Percentiles rank a stretch among this genome's conserved stretches.
Conservation (phyloP, 1,140 invertebrate genomes). For the Lucilia sericata region DNA sequence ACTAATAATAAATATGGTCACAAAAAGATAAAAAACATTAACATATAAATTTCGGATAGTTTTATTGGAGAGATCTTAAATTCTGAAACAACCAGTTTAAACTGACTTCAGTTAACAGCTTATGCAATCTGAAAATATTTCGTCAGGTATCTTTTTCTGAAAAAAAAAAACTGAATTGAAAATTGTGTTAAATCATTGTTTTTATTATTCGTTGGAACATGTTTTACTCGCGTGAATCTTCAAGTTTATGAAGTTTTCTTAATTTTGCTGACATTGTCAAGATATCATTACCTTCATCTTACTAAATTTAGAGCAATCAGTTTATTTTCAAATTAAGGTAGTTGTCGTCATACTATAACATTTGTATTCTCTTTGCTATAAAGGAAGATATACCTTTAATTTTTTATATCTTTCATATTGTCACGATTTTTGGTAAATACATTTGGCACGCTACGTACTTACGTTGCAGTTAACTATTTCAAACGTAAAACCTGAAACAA, state of each 20-base stretch:
- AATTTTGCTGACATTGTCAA: conserved; percentile 14
- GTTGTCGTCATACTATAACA: background rate
- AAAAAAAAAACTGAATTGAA: background rate
- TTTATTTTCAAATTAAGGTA: background rate
- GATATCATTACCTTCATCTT: background rate
- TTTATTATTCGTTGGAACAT: background rate
- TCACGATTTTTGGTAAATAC: background rate
- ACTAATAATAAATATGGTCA: background rate
- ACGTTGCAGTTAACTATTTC: background rate
- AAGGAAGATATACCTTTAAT: background rate
- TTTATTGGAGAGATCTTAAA: background rate
- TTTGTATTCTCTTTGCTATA: background rate
- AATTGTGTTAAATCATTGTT: background rate
- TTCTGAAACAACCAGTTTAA: background rate
- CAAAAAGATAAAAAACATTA: background rate
- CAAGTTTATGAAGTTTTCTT: background rate
- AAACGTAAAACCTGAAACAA: no score
- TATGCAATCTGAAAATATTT: background rate
- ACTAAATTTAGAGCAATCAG: conserved; percentile 1
- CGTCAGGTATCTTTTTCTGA: no score
- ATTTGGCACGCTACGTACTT: background rate
- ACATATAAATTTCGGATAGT: background rate
- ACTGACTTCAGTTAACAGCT: background rate
- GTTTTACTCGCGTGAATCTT: background rate
- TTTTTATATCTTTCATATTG: background rate